Conservation (phyloP, 1,140 invertebrate species). For the Cylas formicarius region DNA sequence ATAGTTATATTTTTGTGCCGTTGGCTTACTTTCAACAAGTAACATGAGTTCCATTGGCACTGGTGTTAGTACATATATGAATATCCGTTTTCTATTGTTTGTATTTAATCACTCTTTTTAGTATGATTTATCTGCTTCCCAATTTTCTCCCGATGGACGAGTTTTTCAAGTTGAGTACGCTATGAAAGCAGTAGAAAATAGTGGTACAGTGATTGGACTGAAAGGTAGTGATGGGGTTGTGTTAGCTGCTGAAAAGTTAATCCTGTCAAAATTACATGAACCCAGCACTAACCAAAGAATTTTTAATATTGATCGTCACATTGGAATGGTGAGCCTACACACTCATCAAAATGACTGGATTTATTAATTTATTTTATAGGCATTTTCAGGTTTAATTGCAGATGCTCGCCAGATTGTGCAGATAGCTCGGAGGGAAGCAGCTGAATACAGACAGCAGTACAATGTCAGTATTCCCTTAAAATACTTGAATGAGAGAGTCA, state of each 20-base stretch:
- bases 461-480: conserved; percentile 80
- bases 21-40: no score
- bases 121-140: conserved; percentile 98
- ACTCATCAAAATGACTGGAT: background rate
- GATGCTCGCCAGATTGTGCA: conserved; percentile 91
- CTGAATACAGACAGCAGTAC: conserved; percentile 83
- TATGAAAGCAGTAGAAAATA: conserved; percentile 97
- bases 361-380: conserved; percentile 44
- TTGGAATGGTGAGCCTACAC: conserved; percentile 71
- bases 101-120: conserved; percentile 41
- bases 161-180: conserved; percentile 99
- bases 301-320: conserved; percentile 88
- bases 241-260: conserved; percentile 95
- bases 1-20: no score
- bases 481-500: conserved; percentile 84
- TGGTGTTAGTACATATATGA: conserved; percentile 61
- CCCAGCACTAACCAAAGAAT: conserved; percentile 88
- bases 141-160: conserved; percentile 98
- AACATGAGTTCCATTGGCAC: conserved; percentile 94
- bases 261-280: conserved; percentile 96
- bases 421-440: conserved; percentile 82
- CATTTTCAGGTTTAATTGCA: conserved; percentile 86
- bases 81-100: conserved; percentile 11
- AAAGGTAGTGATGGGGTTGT: conserved; percentile 94
- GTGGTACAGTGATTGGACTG: conserved; percentile 92